Evolutionary conservation across 2,888 invertebrate genomes (phyloP).

Genomic region (Callyntrura sp.): DNA sequence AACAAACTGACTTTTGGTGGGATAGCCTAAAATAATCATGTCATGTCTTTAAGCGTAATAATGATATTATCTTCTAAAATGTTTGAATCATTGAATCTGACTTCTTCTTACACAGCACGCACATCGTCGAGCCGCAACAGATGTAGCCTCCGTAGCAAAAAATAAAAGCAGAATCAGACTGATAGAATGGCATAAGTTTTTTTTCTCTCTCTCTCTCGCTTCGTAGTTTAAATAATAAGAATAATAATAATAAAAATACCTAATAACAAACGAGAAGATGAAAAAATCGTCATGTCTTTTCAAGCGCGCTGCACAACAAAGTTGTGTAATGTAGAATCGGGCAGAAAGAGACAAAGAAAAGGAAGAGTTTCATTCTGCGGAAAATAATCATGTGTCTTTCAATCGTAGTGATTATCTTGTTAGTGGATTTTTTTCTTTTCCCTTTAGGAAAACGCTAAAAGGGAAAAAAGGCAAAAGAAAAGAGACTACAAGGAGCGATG

Average conservation of each 20-base stretch:
- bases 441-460: not conserved
- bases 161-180: not conserved
- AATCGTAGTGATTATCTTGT: slow-evolving; percentile 68
- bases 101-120: slow-evolving; percentile 1
- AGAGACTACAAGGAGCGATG: not conserved
- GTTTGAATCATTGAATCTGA: not conserved
- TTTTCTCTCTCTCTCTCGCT: too few relatives aligned
- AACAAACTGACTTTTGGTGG: not conserved
- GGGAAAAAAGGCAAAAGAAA: slow-evolving; percentile 6
- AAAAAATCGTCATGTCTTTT: slow-evolving; percentile 21
- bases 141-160: not conserved
- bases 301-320: not conserved
- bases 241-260: not conserved
- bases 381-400: slow-evolving; percentile 68
- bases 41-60: not conserved
- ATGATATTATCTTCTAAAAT: slow-evolving; percentile 26
- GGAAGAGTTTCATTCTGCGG: slow-evolving; percentile 33
- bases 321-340: not conserved
- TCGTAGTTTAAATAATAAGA: not conserved
- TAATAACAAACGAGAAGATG: not conserved
- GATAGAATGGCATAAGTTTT: not conserved
- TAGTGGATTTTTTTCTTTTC: slow-evolving; percentile 34
- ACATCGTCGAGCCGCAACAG: not conserved
- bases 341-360: not conserved
- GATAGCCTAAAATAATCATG: not conserved